phyloP scores from a whole-genome alignment of 2,888 invertebrate species.

The Chironomus riparius region DNA sequence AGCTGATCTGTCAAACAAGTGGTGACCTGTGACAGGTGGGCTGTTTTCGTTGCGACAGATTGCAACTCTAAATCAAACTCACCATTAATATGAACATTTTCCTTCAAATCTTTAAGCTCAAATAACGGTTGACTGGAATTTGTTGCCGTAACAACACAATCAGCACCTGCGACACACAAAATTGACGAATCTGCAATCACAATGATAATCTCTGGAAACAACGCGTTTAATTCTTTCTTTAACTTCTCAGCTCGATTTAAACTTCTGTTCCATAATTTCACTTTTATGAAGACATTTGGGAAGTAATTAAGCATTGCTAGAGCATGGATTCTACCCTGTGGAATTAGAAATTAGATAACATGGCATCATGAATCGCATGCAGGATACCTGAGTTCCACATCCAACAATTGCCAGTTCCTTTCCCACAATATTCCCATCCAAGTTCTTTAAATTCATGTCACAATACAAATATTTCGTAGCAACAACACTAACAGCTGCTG shows the following conservation, averaged over 20 bases:
- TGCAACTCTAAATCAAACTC: too few species aligned
- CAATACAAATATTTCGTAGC: too few species aligned
- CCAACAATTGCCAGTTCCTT: too few species aligned
- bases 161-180: conserved; percentile 48
- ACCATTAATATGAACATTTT: too few species aligned
- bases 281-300: conserved; percentile 39
- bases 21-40: too few species aligned
- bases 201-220: conserved; percentile 30
- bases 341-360: not conserved
- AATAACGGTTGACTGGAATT: conserved; percentile 37
- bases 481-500: conserved; percentile 43
- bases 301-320: conserved; percentile 37
- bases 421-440: too few species aligned
- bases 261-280: conserved; percentile 50
- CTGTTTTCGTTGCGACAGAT: too few species aligned
- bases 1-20: too few species aligned
- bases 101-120: conserved; percentile 43
- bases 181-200: conserved; percentile 35
- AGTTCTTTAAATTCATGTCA: too few species aligned
- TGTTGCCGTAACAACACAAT: conserved; percentile 50
- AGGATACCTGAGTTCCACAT: conserved; percentile 37
- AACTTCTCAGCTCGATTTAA: conserved; percentile 36
- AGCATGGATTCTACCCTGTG: conserved; percentile 43
- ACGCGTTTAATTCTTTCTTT: conserved; percentile 35
- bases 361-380: not conserved